These are phyloP conservation scores for Netelia virgata DNA, from an alignment of 2,888 invertebrate species.

Conservation along the genomic window DNA sequence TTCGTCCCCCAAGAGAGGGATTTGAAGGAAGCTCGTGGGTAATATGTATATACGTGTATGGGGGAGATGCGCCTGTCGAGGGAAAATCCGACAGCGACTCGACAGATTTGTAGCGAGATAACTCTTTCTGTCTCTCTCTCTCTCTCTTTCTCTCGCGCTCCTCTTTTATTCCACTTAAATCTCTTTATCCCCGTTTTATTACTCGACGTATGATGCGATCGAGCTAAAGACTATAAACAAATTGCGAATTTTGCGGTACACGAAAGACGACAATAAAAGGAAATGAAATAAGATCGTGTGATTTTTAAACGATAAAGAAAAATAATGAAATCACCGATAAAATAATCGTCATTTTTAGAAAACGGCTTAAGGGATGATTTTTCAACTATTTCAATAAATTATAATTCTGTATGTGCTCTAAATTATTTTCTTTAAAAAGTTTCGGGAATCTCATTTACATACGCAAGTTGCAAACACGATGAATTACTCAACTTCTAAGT, in stretches of 20 bases:
- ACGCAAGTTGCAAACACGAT: neutral
- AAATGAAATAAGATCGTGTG: neutral
- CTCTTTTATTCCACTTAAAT: constrained; percentile 33
- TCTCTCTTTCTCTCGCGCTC: too few species aligned
- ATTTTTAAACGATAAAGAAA: too few species aligned
- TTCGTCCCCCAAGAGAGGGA: constrained; percentile 43
- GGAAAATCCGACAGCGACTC: constrained; percentile 61
- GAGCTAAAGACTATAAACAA: constrained; percentile 15
- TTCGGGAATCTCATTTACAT: constrained; percentile 1
- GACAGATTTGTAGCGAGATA: constrained; percentile 52
- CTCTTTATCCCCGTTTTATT: neutral
- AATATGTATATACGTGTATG: constrained; percentile 6
- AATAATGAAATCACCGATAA: too few species aligned
- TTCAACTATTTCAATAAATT: too few species aligned
- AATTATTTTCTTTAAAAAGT: neutral
- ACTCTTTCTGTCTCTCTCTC: constrained; percentile 8
- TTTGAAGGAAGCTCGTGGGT: constrained; percentile 44
- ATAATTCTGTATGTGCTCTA: too few species aligned
- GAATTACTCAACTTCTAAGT: neutral
- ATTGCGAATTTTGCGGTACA: constrained; percentile 3
- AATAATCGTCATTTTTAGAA: too few species aligned
- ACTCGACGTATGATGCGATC: neutral
- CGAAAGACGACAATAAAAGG: neutral
- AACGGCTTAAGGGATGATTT: too few species aligned
- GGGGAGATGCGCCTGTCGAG: constrained; percentile 10